Evolutionary conservation across 2,888 invertebrate genomes (phyloP).

Genomic region (Notodonta ziczac): DNA sequence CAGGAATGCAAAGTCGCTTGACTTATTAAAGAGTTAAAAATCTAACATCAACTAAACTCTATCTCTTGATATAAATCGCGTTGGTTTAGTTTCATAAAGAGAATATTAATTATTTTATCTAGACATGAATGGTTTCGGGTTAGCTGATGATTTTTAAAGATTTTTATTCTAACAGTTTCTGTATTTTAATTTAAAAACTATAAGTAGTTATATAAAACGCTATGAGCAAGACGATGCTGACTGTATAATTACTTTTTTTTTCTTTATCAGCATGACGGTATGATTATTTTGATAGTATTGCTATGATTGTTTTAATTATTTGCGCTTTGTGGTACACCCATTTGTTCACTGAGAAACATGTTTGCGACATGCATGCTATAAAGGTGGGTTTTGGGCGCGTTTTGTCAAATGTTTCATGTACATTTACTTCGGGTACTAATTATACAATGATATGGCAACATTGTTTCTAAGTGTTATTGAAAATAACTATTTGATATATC

Average conservation of each 20-base stretch:
- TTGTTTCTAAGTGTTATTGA: conserved; percentile 30
- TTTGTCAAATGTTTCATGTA: neutral
- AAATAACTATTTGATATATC: neutral
- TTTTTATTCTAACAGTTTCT: too few species aligned
- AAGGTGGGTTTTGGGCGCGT: neutral
- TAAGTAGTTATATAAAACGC: neutral
- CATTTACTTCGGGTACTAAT: conserved; percentile 13
- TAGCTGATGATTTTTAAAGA: too few species aligned
- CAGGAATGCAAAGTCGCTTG: too few species aligned
- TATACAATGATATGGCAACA: conserved; percentile 8
- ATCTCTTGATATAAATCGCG: too few species aligned
- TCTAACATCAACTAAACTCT: too few species aligned
- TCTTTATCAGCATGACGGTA: conserved; percentile 17
- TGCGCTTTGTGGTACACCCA: conserved; percentile 37
- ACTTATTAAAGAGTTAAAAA: too few species aligned
- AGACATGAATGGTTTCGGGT: too few species aligned
- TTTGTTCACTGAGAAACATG: conserved; percentile 29
- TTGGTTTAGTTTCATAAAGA: too few species aligned
- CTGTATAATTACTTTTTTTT: conserved; percentile 18
- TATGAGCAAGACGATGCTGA: conserved; percentile 12
- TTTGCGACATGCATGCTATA: neutral
- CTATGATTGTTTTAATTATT: conserved; percentile 25
- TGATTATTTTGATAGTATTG: conserved; percentile 21
- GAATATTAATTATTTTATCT: too few species aligned
- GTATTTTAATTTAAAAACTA: neutral